Conservation (phyloP, 2,797 vertebrate species). For the Pteropus rufus region DNA sequence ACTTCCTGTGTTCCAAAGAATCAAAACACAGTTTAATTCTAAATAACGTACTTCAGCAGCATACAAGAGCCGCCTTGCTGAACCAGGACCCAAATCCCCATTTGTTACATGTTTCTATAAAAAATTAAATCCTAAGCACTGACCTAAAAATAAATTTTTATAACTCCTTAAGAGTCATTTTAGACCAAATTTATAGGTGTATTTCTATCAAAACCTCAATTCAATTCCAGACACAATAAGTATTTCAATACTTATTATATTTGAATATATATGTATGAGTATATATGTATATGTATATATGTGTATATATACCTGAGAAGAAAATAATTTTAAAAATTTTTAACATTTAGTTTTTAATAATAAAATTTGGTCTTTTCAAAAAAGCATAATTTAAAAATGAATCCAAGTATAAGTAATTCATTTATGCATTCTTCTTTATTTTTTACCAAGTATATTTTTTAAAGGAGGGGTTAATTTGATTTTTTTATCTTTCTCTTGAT, state of each 20-base stretch:
- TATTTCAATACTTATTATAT: neutral
- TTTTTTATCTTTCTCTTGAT: neutral
- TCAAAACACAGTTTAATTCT: neutral
- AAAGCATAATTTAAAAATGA: neutral
- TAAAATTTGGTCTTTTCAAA: neutral
- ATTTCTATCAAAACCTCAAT: neutral
- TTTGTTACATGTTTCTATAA: neutral
- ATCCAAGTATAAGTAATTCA: neutral
- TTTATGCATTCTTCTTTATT: neutral
- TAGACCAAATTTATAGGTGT: neutral
- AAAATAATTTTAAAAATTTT: neutral
- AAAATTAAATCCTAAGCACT: neutral
- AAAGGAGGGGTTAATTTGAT: neutral
- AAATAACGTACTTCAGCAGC: neutral
- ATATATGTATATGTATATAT: neutral
- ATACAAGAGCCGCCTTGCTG: neutral
- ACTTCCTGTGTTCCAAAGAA: neutral
- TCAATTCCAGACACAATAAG: neutral
- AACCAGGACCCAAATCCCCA: neutral
- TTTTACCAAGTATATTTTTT: neutral
- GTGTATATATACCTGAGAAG: neutral
- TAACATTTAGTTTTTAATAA: neutral
- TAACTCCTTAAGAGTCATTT: neutral
- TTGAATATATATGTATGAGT: neutral
- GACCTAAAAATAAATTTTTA: conserved; percentile 7